Conservation (phyloP, 2,113 vertebrate genomes). For the Fregata magnificens region DNA sequence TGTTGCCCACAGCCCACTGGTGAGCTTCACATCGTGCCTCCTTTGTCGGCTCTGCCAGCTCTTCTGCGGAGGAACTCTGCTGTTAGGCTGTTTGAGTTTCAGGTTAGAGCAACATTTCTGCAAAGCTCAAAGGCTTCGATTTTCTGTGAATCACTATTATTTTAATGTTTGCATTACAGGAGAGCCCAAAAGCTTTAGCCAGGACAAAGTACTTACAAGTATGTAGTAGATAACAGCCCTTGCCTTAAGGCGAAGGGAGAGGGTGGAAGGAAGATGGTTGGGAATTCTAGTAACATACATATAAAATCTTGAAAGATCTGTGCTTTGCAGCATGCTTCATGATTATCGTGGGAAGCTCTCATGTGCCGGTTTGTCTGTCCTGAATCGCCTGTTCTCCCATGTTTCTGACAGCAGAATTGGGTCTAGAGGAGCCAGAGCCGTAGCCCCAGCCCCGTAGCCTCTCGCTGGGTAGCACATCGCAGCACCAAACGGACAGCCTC, state of each 20-base stretch:
- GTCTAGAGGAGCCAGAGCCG: neutral
- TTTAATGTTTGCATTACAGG: neutral
- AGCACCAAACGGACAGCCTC: neutral
- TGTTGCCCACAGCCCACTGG: neutral
- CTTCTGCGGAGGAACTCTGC: neutral
- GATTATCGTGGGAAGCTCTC: neutral
- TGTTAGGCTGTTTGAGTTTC: neutral
- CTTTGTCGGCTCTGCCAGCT: neutral
- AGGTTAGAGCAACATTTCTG: neutral
- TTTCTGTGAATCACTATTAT: neutral
- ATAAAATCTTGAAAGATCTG: neutral
- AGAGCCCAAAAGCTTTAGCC: neutral
- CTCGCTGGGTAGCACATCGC: fast-evolving
- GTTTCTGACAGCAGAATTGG: neutral
- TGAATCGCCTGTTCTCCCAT: neutral
- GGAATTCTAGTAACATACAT: neutral
- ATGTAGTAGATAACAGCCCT: neutral
- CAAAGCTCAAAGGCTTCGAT: neutral
- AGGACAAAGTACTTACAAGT: neutral
- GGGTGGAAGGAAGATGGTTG: neutral
- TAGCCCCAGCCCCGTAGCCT: neutral
- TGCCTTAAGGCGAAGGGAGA: neutral
- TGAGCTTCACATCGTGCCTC: neutral
- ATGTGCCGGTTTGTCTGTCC: neutral
- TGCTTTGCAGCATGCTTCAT: neutral